These are phyloP conservation scores for Xiphophorus maculatus DNA, from an alignment of 2,113 vertebrate genomes.

Conservation along the genomic window DNA sequence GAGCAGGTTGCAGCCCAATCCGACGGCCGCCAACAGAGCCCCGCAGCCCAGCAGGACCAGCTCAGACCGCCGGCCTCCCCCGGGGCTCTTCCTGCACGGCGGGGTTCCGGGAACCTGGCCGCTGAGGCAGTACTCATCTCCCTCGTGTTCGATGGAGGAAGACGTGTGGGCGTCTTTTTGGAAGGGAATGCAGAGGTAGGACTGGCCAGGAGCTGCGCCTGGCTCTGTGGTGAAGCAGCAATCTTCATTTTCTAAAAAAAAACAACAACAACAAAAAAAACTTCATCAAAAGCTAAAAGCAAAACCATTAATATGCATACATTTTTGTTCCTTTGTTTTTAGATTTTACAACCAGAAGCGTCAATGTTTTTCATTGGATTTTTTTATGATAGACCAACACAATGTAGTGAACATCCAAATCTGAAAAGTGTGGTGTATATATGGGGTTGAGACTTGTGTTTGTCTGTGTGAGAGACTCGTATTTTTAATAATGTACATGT, in stretches of 20 bases:
- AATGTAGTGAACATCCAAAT: too few species aligned
- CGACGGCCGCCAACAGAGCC: conserved; percentile 90
- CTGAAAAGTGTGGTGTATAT: too few species aligned
- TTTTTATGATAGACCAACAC: too few species aligned
- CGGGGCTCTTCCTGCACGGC: conserved; percentile 85
- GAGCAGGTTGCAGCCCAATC: conserved; percentile 90
- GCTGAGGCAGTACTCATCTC: conserved; percentile 83
- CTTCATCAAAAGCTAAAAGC: not conserved
- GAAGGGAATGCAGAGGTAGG: conserved; percentile 96
- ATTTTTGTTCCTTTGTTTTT: too few species aligned
- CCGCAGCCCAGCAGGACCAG: conserved; percentile 91
- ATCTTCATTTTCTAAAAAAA: conserved; percentile 88
- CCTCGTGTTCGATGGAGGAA: conserved; percentile 75
- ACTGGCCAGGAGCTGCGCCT: conserved; percentile 80
- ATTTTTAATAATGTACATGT: too few species aligned
- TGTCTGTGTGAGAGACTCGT: too few species aligned
- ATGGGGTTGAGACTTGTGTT: too few species aligned
- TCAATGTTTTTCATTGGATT: too few species aligned
- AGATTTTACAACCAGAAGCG: too few species aligned
- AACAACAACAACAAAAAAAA: conserved; percentile 12
- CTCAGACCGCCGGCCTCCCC: conserved; percentile 86
- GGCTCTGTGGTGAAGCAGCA: conserved; percentile 81
- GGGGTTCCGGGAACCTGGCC: conserved; percentile 85
- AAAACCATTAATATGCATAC: not conserved
- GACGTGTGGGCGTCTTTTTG: conserved; percentile 82